Percentiles rank a stretch among this genome's conserved stretches.
phyloP scores from a whole-genome alignment of 2,888 invertebrate genomes.

The Agrilus cyanescens region DNA sequence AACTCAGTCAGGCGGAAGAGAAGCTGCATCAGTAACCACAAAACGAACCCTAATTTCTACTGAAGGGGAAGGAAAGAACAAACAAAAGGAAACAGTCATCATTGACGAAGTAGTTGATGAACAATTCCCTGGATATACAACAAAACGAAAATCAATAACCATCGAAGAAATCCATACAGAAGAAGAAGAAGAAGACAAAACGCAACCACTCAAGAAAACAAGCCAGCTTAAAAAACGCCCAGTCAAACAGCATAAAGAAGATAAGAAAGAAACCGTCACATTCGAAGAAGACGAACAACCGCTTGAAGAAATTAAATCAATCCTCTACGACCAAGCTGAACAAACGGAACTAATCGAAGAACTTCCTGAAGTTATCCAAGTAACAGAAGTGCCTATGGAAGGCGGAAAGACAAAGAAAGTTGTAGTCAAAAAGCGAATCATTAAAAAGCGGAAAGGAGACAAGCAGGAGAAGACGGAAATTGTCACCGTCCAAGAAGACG shows the following conservation, averaged over 20 bases:
- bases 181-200: slow-evolving; percentile 17
- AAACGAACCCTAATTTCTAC: slow-evolving; percentile 40
- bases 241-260: too few species aligned
- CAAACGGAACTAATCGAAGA: slow-evolving; percentile 21
- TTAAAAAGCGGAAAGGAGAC: too few species aligned
- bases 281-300: too few species aligned
- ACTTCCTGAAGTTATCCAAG: slow-evolving; percentile 28
- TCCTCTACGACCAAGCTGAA: slow-evolving; percentile 16
- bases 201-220: slow-evolving; percentile 23
- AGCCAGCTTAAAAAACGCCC: too few species aligned
- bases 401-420: slow-evolving; percentile 31
- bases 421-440: too few species aligned
- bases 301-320: too few species aligned
- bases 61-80: slow-evolving; percentile 16
- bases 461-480: too few species aligned
- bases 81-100: slow-evolving; percentile 26
- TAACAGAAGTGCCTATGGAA: slow-evolving; percentile 29
- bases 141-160: slow-evolving; percentile 17
- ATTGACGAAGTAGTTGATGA: slow-evolving; percentile 41
- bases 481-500: too few species aligned
- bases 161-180: slow-evolving; percentile 24
- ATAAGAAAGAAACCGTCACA: too few species aligned
- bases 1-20: slow-evolving; percentile 38
- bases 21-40: slow-evolving; percentile 44
- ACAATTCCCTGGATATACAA: slow-evolving; percentile 17